Evolutionary conservation across 2,113 vertebrate genomes (phyloP), one percentile per base, ranked within the genome.

Genomic region (Diglossa brunneiventris): DNA sequence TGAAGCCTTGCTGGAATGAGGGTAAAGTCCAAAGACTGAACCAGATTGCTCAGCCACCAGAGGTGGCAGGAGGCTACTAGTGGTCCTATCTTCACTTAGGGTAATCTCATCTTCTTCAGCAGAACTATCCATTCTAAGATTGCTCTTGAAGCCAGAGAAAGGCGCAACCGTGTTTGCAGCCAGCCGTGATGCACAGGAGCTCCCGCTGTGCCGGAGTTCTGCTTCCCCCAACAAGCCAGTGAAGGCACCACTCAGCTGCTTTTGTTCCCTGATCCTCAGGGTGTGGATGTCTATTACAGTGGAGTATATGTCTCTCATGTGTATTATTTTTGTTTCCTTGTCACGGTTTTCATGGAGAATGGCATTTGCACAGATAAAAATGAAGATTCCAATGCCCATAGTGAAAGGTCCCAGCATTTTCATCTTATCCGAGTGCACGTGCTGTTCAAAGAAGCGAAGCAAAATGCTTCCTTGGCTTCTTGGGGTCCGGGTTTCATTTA

Each of bases 261-360:
- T 99, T 41, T 99, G 98, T 89, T 99, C 99, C 78, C 97, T 98
- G 94, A 99, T 96, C 86, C 98, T 97, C 75, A 99, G 98, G 13
- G 98, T 98, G 89, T 99, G 99, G 96, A 99, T 98, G 97, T 99
- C 99, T 46, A 99, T 99, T 95, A 99, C 99, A 3, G 99, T 99
- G 84, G 99, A 99, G 93, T 99, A 99, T 97, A 99, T 99, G 97
- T 99, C 99, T 95, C 99, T 98, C 99, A 99, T 99, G 94, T 99
- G 99, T 96, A 99, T 99, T 79, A 99, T 98, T 97, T 99, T 99
- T n/a, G 99, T 99, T 94, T 99, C 99, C 47, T 98, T 98, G 97
- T 99, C 99, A 82, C 99, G 98, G 97, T 99, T 99, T 96, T 99
- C 99, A 21, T 99, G 99, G 37, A 99, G 98, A 88, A 99, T 99